phyloP scores from a whole-genome alignment of 2,888 invertebrate species.

The Taphrorychus bicolor region DNA sequence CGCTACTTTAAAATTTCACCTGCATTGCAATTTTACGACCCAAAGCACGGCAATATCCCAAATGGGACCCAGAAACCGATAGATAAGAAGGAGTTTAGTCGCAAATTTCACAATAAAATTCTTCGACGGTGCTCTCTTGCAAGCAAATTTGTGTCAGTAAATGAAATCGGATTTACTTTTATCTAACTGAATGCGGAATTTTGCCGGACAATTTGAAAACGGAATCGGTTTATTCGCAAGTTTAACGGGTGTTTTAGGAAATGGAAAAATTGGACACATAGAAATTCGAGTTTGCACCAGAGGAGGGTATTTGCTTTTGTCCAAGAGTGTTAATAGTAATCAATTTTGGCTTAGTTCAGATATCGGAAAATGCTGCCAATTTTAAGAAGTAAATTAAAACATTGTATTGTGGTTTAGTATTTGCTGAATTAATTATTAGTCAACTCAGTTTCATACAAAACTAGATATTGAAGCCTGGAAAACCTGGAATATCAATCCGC shows the following conservation, averaged over 20 bases:
- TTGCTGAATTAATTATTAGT: too few relatives aligned
- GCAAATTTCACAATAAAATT: neutral
- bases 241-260: neutral
- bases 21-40: neutral
- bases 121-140: neutral
- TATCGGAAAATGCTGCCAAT: too few relatives aligned
- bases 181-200: neutral
- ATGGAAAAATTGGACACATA: neutral
- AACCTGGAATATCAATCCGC: too few relatives aligned
- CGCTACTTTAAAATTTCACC: neutral
- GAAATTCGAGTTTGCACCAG: too few relatives aligned
- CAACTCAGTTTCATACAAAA: too few relatives aligned
- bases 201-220: neutral
- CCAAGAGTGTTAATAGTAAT: too few relatives aligned
- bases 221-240: neutral
- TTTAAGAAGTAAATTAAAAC: too few relatives aligned
- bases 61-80: neutral
- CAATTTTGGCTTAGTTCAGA: too few relatives aligned
- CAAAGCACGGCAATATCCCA: neutral
- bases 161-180: slow-evolving; percentile 5
- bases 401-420: too few relatives aligned
- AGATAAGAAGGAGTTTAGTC: neutral
- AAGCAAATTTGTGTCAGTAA: slow-evolving; percentile 2
- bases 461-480: too few relatives aligned
- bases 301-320: too few relatives aligned